These are phyloP conservation scores for Lichenostomus cassidix DNA, from an alignment of 2,113 vertebrate genomes.

Conservation along the genomic window DNA sequence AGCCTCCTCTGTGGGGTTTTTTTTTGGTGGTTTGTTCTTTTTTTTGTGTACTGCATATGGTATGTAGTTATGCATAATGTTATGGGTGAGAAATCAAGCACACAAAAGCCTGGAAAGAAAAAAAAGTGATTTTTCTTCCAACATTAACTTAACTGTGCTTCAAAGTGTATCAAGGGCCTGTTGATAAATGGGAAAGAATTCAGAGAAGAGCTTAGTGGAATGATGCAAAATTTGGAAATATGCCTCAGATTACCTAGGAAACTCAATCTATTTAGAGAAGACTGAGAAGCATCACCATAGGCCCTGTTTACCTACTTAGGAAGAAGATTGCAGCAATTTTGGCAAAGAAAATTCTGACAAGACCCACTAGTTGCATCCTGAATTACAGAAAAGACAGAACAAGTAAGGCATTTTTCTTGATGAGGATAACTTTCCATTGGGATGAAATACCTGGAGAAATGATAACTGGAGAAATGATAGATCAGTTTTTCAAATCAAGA, in stretches of 20 bases:
- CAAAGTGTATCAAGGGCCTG: not conserved
- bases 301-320: not conserved
- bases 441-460: not conserved
- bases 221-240: constrained; percentile 21
- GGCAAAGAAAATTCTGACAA: not conserved
- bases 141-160: not conserved
- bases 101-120: not conserved
- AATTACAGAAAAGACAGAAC: not conserved
- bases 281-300: not conserved
- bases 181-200: not conserved
- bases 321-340: not conserved
- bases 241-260: constrained; percentile 9
- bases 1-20: not conserved
- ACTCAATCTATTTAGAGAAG: not conserved
- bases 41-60: not conserved
- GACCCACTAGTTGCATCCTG: not conserved
- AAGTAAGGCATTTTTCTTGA: not conserved
- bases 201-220: not conserved
- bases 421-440: not conserved
- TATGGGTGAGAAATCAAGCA: constrained; percentile 13
- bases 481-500: not conserved
- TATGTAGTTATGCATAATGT: not conserved
- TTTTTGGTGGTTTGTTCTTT: not conserved
- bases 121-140: not conserved
- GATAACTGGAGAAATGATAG: not conserved